phyloP scores from a whole-genome alignment of 2,113 vertebrate genomes.

The Rhodinocichla rosea region DNA sequence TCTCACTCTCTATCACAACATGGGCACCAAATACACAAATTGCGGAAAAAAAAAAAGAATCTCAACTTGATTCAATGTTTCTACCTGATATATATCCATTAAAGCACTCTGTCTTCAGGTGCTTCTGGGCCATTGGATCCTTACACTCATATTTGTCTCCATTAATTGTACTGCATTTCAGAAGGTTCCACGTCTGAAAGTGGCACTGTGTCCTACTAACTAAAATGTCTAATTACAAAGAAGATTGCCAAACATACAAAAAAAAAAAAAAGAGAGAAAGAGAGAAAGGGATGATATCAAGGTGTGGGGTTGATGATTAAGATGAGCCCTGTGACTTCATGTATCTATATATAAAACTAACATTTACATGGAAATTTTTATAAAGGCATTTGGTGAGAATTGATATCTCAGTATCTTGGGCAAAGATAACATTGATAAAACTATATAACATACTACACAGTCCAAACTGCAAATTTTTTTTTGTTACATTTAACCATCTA shows the following conservation, averaged over 20 bases:
- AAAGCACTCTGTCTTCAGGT: background rate
- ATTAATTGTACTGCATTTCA: background rate
- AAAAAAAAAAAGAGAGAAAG: accelerated
- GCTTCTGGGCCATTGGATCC: background rate
- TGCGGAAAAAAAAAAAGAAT: background rate
- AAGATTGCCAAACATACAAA: background rate
- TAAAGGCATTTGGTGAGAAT: background rate
- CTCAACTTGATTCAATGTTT: background rate
- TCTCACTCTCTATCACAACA: background rate
- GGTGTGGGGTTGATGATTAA: background rate
- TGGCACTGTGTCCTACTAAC: background rate
- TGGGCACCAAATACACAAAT: background rate
- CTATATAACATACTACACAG: background rate
- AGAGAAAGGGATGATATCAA: background rate
- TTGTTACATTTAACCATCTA: background rate
- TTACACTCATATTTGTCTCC: background rate
- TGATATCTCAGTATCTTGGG: background rate
- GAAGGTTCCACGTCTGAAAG: background rate
- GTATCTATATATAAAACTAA: background rate
- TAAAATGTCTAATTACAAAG: background rate
- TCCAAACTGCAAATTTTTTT: background rate
- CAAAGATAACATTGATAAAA: background rate
- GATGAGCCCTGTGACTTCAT: background rate
- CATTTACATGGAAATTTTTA: background rate
- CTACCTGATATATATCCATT: background rate